Base-by-base conservation (phyloP, 92 coral and sea anemone genomes). In the Zoanthus gigantus region DNA sequence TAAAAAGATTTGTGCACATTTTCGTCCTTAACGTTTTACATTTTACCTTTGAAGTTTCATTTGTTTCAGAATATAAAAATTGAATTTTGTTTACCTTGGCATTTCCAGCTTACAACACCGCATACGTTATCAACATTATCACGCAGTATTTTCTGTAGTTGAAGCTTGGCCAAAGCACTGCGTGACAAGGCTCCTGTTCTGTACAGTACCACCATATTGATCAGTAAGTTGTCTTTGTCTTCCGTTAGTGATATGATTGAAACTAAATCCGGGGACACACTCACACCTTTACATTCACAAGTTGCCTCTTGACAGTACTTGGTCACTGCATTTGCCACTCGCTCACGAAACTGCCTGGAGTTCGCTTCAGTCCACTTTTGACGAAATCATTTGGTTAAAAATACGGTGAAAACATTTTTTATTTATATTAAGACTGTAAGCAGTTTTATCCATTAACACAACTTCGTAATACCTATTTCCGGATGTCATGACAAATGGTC, bases 161-260 rank as follows among this genome's bases (percentile, higher is more conserved):
- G 74, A 44, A 65, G 68, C 73, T 63, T 58, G 6, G 16, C 10
- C 16, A 80, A n/a, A 44, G 44, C 74, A 6, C 74, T 31, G 50
- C 85, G 85, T 18, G 74, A 58, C 72, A 65, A 37, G 0, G 74
- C 73, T 63, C 85, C 85, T 23, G 85, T 80, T 14, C n/a, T 45
- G 74, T 80, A 63, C 10, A 80, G 45, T 13, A 80, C 56, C 7
- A 80, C 85, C 74, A 65, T 29, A 53, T 65, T 80, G 15, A 80
- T 69, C 1, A 63, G 57, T 15, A 80, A 74, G 50, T 63, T 15
- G 8, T 1, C 30, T 15, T 17, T n/a, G 32, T 80, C 74, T 34
- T 80, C 85, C 6, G 85, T 80, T 73, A 80, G 74, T 6, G 85
- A 80, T 61, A 80, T 80, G 18, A 80, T 80, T 0, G 85, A 80